Percentiles rank a stretch among this genome's conserved stretches.
phyloP scores from a whole-genome alignment of 37 sponge, comb jelly and placozoan genomes.

The Diacarnus erythraeanus region DNA sequence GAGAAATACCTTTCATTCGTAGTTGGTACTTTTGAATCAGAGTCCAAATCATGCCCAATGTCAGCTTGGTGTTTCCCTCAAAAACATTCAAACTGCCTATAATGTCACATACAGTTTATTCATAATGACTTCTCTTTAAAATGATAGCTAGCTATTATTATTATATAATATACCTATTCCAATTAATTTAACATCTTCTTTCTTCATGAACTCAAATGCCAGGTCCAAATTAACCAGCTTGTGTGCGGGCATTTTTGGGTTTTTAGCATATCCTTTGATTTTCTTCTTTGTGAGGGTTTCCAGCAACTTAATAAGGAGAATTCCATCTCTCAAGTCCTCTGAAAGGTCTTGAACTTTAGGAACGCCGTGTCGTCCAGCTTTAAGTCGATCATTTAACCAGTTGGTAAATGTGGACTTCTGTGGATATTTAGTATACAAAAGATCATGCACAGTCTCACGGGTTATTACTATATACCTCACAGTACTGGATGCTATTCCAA shows the following conservation, averaged over 20 bases:
- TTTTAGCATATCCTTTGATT: conserved; percentile 37
- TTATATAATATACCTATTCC: conserved; percentile 57
- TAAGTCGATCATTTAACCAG: conserved; percentile 65
- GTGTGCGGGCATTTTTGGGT: conserved; percentile 68
- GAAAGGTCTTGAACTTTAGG: conserved; percentile 22
- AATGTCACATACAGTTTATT: background rate
- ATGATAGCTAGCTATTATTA: background rate
- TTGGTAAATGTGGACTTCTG: conserved; percentile 68
- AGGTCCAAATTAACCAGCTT: conserved; percentile 67
- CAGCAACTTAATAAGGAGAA: conserved; percentile 53
- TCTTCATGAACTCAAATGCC: conserved; percentile 49
- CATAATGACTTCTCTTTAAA: background rate
- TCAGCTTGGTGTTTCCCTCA: conserved; percentile 63
- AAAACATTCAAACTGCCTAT: conserved; percentile 71
- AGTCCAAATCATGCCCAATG: conserved; percentile 82
- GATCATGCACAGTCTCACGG: too few relatives aligned
- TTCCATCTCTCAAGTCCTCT: conserved; percentile 60
- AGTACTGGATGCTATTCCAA: too few relatives aligned
- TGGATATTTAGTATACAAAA: too few relatives aligned
- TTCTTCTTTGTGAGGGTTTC: conserved; percentile 63
- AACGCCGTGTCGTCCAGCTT: background rate
- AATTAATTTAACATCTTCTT: conserved; percentile 51
- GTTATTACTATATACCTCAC: too few relatives aligned
- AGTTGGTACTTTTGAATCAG: conserved; percentile 81
- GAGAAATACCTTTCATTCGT: conserved; percentile 42